Evolutionary conservation across 2,797 vertebrate genomes (phyloP).

Genomic region (Danio tinwini): DNA sequence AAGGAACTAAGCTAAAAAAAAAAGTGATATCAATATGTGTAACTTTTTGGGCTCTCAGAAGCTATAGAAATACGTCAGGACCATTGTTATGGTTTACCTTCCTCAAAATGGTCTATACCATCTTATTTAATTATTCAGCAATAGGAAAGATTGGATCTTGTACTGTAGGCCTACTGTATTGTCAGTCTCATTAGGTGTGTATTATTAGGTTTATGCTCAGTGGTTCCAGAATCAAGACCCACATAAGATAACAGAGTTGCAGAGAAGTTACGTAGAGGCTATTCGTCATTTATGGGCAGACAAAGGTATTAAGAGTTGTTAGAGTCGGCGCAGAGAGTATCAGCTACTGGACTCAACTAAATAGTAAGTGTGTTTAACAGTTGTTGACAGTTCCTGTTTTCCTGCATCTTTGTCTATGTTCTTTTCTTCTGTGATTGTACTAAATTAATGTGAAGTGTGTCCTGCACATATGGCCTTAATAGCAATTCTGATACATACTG

Average conservation of each 20-base stretch:
- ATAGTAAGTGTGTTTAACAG: constrained; percentile 74
- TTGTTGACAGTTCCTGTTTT: neutral
- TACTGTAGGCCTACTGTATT: neutral
- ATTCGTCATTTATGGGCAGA: constrained; percentile 79
- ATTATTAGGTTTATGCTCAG: constrained; percentile 68
- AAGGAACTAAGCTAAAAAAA: no score
- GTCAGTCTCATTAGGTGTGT: neutral
- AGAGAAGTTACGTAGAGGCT: constrained; percentile 67
- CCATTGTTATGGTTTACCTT: no score
- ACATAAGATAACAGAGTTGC: constrained; percentile 71
- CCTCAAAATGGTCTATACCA: no score
- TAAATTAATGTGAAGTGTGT: no score
- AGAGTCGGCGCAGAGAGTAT: constrained; percentile 79
- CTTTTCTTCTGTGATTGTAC: no score
- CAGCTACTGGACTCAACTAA: constrained; percentile 84
- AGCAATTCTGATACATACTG: no score
- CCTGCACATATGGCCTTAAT: no score
- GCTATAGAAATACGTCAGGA: no score
- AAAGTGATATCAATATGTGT: no score
- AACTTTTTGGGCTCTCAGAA: no score
- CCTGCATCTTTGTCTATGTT: neutral
- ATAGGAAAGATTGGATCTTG: neutral
- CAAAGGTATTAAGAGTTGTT: constrained; percentile 75
- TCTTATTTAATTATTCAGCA: no score
- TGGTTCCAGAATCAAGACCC: constrained; percentile 70